phyloP scores from a whole-genome alignment of 1,140 invertebrate genomes.

The Lucilia cuprina region DNA sequence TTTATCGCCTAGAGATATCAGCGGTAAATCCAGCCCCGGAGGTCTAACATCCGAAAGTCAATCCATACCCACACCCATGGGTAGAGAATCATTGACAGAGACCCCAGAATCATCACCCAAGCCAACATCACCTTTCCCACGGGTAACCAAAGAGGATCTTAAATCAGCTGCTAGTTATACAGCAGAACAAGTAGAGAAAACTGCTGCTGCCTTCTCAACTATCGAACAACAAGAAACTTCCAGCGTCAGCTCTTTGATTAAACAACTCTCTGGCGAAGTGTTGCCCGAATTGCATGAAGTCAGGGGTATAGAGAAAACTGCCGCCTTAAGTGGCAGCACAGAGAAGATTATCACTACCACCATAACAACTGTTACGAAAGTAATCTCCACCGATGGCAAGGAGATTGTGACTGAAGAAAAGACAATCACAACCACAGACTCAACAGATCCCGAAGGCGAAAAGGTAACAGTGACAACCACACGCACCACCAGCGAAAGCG shows the following conservation, averaged over 20 bases:
- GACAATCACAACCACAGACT: constrained; percentile 59
- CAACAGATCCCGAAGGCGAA: constrained; percentile 57
- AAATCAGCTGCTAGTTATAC: constrained; percentile 37
- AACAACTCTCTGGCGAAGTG: constrained; percentile 22
- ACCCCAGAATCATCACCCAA: constrained; percentile 61
- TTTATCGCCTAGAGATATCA: constrained; percentile 57
- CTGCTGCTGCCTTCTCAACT: constrained; percentile 35
- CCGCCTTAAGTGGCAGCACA: constrained; percentile 55
- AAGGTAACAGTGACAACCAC: constrained; percentile 59
- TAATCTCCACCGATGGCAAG: constrained; percentile 59
- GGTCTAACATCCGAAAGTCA: constrained; percentile 59
- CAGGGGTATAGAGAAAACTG: constrained; percentile 55
- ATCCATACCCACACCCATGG: constrained; percentile 60
- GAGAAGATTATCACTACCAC: constrained; percentile 61
- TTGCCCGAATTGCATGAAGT: constrained; percentile 55
- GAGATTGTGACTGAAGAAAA: constrained; percentile 60
- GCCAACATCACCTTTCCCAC: constrained; percentile 59
- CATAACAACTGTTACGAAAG: constrained; percentile 60
- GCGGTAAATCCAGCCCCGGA: constrained; percentile 60
- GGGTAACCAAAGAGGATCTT: constrained; percentile 57
- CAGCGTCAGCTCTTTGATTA: background rate
- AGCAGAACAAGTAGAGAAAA: constrained; percentile 44
- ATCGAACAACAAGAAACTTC: constrained; percentile 29
- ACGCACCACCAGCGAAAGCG: constrained; percentile 59
- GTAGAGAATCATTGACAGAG: constrained; percentile 56